phyloP scores from a whole-genome alignment of 2,888 invertebrate genomes.

The Morinoia aosen region DNA sequence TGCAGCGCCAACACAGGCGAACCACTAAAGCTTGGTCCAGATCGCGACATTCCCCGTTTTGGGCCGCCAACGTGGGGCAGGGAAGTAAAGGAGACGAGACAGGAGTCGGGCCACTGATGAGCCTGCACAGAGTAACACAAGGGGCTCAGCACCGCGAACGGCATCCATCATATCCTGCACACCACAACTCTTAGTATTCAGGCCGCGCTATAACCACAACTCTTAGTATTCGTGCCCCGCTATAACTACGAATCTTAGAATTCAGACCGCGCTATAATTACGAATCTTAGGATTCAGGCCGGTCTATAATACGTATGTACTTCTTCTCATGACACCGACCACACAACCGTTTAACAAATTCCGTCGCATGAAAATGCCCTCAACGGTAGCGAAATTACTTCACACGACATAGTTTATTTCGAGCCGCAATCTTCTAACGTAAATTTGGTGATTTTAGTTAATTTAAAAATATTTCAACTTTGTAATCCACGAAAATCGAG shows the following conservation, averaged over 20 bases:
- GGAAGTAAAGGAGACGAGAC: neutral
- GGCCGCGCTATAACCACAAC: neutral
- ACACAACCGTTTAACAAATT: neutral
- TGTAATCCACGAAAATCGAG: neutral
- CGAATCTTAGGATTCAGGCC: no score
- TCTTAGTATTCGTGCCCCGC: neutral
- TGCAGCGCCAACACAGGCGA: neutral
- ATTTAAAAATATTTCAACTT: neutral
- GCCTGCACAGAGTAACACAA: constrained; percentile 47
- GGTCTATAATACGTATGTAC: neutral
- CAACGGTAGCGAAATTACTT: neutral
- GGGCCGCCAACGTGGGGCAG: neutral
- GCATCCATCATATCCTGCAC: neutral
- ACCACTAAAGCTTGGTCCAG: neutral
- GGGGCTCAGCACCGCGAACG: constrained; percentile 36
- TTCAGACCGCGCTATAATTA: neutral
- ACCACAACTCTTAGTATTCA: neutral
- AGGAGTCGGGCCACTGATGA: constrained; percentile 18
- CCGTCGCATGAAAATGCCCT: neutral
- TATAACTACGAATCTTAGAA: neutral
- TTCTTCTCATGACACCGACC: neutral
- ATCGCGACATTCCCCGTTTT: neutral
- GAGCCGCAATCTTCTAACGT: neutral
- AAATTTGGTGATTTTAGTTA: neutral
- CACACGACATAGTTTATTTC: neutral